Base-by-base conservation (phyloP, 2,797 vertebrate genomes). In the Girardinus metallicus region DNA sequence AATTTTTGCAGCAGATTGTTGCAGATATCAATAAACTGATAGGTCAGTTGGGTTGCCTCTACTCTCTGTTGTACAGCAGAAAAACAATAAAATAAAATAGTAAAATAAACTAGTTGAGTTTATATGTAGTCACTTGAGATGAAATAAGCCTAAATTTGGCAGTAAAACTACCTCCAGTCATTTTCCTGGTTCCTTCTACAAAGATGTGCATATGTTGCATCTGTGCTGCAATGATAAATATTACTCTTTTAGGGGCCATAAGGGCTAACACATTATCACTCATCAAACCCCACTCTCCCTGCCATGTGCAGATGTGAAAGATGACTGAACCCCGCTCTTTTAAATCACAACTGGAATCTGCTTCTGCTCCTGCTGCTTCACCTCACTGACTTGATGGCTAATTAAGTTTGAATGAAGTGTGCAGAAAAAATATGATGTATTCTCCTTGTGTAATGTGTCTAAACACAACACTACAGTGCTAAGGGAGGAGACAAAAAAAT, bases 371-470 rank as follows among this genome's bases (percentile, higher is more conserved):
- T 73, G 81, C 78, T 70, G 57, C 87, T 84, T 53, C 80, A 66
- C 74, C 81, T 78, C 74, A 55, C 82, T 76, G 85, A 79, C 81
- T 76, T 34, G 80, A 84, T 75, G 85, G 78, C 85, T 92, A 86
- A 92, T 93, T 87, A 87, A 82, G 77, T 85, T 81, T 84, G 81
- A 88, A 88, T 84, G 79, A 85, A 75, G 80, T 85, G 64, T 76
- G 74, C 82, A n/a, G 60, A 43, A 80, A 70, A 76, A 83, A 57
- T 86, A 83, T 62, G 51, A 77, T 82, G 82, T 29, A 4, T 46
- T 44, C 13, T 66, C 68, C 73, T 75, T 83, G 60, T 87, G 57
- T 68, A 49, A 86, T 84, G 75, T 72, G 62, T 31, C 55, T 60
- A 60, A 29, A 29, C 55, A 60, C 53, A 57, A 26, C 53, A 1